Conservation (phyloP, 2,888 invertebrate species). For the Cephus pulcher region DNA sequence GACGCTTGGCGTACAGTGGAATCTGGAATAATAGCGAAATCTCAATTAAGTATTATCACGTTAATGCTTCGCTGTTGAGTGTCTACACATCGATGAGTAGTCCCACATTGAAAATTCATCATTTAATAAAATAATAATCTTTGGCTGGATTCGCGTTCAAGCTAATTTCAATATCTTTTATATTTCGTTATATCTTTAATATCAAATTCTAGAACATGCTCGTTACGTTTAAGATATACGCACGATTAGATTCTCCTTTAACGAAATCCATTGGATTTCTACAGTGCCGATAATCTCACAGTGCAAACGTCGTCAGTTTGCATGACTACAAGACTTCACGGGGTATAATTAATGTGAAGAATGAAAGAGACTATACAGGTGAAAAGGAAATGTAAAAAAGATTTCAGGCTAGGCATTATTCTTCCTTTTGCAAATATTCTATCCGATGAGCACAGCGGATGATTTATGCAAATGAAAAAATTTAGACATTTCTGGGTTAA, state of each 20-base stretch:
- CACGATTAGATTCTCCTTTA: neutral
- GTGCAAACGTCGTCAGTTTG: too few relatives aligned
- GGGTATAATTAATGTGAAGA: too few relatives aligned
- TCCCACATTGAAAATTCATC: neutral
- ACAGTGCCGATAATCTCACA: neutral
- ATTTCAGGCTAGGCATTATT: too few relatives aligned
- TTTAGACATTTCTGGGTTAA: too few relatives aligned
- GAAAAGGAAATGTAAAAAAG: too few relatives aligned
- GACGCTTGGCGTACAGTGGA: neutral
- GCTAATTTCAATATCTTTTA: neutral
- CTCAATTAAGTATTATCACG: slow-evolving; percentile 63
- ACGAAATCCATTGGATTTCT: neutral
- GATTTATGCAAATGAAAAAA: too few relatives aligned
- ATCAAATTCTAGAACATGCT: neutral
- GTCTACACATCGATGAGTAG: slow-evolving; percentile 36
- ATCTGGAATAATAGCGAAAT: neutral
- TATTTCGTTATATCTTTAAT: neutral
- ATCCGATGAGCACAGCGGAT: too few relatives aligned
- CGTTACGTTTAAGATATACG: neutral
- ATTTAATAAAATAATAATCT: slow-evolving; percentile 4
- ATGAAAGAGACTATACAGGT: too few relatives aligned
- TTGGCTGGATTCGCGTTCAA: neutral
- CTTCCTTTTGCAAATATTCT: too few relatives aligned
- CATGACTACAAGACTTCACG: too few relatives aligned
- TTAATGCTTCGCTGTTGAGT: slow-evolving; percentile 65